Evolutionary conservation across 2,113 vertebrate species (phyloP).

Genomic region (Sphyrna mokarran): DNA sequence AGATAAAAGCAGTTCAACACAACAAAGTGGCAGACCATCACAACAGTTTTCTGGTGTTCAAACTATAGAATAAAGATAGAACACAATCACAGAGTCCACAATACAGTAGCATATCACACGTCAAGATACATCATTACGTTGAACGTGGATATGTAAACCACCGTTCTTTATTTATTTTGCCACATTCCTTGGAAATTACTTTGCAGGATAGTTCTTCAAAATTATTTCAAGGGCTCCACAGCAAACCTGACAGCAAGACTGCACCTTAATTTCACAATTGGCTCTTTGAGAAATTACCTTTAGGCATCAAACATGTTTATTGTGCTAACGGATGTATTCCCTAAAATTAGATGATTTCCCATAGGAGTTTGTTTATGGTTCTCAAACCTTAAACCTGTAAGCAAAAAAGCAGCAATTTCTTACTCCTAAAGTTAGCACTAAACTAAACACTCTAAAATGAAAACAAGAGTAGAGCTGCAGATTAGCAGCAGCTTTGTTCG

Average conservation of each 20-base stretch:
- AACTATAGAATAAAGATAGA: background rate
- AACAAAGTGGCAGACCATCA: background rate
- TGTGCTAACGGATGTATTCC: background rate
- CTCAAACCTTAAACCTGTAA: constrained; percentile 1
- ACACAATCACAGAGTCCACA: background rate
- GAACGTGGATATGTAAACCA: background rate
- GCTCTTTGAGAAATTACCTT: background rate
- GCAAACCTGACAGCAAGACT: background rate
- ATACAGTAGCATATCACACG: background rate
- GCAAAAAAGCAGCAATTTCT: constrained; percentile 4
- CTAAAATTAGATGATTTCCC: background rate
- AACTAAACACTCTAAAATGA: background rate
- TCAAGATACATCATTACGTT: background rate
- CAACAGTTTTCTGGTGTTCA: background rate
- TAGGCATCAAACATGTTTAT: background rate
- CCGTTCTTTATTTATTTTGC: background rate
- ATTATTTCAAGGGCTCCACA: background rate
- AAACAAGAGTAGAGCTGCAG: background rate
- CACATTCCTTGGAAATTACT: background rate
- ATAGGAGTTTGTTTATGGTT: background rate
- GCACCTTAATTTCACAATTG: background rate
- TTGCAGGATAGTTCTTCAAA: background rate
- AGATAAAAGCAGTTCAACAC: background rate
- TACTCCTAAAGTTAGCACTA: background rate
- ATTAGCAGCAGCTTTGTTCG: background rate